Percentiles rank a stretch among this genome's conserved stretches.
Conservation (phyloP, 2,888 invertebrate species). For the Scrobipalpa atriplicella region DNA sequence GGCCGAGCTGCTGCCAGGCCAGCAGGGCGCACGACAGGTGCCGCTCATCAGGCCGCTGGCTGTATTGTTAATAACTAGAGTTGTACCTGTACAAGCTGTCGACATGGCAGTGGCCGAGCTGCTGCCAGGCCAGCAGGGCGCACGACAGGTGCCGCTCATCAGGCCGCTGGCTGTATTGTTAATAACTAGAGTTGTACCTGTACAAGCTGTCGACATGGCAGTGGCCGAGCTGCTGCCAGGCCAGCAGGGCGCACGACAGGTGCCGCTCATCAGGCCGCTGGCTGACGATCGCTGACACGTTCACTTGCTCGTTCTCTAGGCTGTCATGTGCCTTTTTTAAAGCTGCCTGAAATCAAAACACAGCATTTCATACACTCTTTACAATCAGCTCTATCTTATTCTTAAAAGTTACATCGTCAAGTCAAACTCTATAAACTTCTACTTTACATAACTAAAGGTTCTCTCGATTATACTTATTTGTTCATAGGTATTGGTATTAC, state of each 20-base stretch:
- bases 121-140: too few relatives aligned
- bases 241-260: slow-evolving; percentile 66
- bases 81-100: slow-evolving; percentile 58
- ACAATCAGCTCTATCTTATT: not conserved
- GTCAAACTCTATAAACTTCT: not conserved
- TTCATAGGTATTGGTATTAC: too few relatives aligned
- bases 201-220: slow-evolving; percentile 57
- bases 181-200: slow-evolving; percentile 34
- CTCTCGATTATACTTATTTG: not conserved
- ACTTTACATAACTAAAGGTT: not conserved
- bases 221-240: slow-evolving; percentile 73
- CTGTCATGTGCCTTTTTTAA: slow-evolving; percentile 49
- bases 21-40: too few relatives aligned
- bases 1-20: too few relatives aligned
- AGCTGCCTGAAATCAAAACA: slow-evolving; percentile 42
- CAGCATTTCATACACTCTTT: not conserved
- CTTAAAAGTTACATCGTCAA: not conserved
- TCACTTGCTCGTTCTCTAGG: slow-evolving; percentile 45
- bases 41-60: too few relatives aligned
- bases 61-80: too few relatives aligned
- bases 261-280: slow-evolving; percentile 57
- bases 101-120: slow-evolving; percentile 47
- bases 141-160: slow-evolving; percentile 63
- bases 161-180: slow-evolving; percentile 45
- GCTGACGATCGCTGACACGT: slow-evolving; percentile 41